Percentiles rank a stretch among this genome's conserved stretches.
These are phyloP conservation scores for Muscidifurax raptorellus DNA, from an alignment of 1,140 invertebrate species.

Conservation along the genomic window DNA sequence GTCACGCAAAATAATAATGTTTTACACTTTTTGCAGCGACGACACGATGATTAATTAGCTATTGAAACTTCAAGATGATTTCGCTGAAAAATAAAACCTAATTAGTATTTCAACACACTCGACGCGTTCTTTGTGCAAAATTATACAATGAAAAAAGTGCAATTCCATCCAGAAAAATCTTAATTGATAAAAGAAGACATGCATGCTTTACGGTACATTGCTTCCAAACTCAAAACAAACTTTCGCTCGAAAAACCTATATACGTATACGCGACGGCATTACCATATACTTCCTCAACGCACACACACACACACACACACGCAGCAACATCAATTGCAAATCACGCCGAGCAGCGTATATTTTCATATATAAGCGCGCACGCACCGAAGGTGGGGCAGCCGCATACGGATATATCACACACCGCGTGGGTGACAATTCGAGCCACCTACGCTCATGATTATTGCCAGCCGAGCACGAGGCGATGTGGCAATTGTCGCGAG, in stretches of 20 bases:
- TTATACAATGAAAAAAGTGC: not conserved
- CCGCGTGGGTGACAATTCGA: slow-evolving; percentile 22
- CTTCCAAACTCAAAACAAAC: not conserved
- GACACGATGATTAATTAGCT: not conserved
- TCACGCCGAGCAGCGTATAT: not conserved
- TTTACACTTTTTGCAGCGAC: not conserved
- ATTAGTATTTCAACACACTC: not conserved
- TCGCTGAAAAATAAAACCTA: not conserved
- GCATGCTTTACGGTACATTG: too few species aligned
- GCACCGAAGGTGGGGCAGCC: not conserved
- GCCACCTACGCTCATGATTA: slow-evolving; percentile 23
- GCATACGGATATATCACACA: too few species aligned
- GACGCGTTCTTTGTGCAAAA: too few species aligned
- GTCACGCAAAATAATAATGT: not conserved
- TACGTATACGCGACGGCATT: not conserved
- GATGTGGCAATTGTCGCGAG: slow-evolving; percentile 19
- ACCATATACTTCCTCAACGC: not conserved
- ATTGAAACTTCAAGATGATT: not conserved
- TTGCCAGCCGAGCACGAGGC: not conserved
- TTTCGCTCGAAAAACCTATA: not conserved
- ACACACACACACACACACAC: not conserved
- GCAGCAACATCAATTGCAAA: not conserved
- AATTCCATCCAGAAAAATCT: not conserved
- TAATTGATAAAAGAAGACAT: not conserved
- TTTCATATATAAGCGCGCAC: not conserved